A percentile compares a stretch with the other conserved stretches of the same genome.
Conservation (phyloP, 2,113 vertebrate genomes). For the Anoura caudifer region DNA sequence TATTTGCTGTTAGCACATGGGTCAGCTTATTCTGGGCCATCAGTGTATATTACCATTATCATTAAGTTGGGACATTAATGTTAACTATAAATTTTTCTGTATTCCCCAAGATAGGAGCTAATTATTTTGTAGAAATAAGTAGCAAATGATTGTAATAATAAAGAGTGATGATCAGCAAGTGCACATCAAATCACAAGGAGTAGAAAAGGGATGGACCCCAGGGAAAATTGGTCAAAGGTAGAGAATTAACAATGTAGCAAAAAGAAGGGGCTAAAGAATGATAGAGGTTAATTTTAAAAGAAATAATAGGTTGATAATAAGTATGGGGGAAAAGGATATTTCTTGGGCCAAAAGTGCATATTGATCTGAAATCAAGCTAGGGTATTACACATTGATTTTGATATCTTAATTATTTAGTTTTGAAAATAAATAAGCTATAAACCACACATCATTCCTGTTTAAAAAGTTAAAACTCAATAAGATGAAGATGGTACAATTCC, state of each 20-base stretch:
- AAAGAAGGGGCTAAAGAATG: neutral
- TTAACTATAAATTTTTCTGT: neutral
- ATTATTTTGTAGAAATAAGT: neutral
- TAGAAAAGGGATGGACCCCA: neutral
- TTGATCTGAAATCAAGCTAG: neutral
- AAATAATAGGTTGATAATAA: neutral
- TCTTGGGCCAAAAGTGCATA: neutral
- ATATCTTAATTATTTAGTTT: neutral
- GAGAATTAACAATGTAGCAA: neutral
- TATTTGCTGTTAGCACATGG: neutral
- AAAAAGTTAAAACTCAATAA: neutral
- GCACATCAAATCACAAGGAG: rapidly evolving
- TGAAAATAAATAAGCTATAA: neutral
- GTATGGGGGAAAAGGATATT: neutral
- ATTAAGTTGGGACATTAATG: neutral
- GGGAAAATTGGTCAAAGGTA: neutral
- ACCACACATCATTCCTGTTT: neutral
- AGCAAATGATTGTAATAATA: neutral
- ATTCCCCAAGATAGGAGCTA: neutral
- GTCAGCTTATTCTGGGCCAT: neutral
- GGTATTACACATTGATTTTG: neutral
- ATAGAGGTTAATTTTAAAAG: neutral
- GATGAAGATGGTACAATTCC: neutral
- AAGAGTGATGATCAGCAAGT: neutral
- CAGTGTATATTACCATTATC: neutral